These are phyloP conservation scores for Uria aalge DNA, from an alignment of 2,113 vertebrate species.

Conservation along the genomic window DNA sequence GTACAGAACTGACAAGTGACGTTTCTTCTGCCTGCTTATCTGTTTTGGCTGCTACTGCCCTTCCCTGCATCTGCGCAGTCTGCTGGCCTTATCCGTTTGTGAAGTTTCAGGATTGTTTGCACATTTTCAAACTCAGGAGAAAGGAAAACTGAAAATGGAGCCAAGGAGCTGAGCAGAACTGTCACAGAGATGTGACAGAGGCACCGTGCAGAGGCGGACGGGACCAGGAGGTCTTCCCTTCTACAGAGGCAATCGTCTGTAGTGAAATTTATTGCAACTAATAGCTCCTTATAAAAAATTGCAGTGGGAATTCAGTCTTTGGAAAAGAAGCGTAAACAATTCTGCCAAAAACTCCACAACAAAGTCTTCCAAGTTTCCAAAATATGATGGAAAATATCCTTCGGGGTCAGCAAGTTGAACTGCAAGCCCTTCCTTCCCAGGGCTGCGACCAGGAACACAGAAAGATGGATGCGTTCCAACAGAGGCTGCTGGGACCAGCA, in stretches of 20 bases:
- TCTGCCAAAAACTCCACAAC: constrained; percentile 46
- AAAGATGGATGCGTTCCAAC: not conserved
- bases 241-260: not conserved
- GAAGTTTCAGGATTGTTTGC: not conserved
- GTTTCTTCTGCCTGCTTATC: not conserved
- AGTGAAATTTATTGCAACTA: not conserved
- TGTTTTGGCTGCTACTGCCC: not conserved
- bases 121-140: not conserved
- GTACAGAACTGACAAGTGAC: not conserved
- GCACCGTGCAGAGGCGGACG: not conserved
- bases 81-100: not conserved
- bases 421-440: constrained; percentile 57
- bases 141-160: not conserved
- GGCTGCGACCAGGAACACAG: not conserved
- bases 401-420: not conserved
- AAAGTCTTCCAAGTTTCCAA: constrained; percentile 47
- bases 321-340: not conserved
- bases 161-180: not conserved
- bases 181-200: not conserved
- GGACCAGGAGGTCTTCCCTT: not conserved
- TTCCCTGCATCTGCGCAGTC: not conserved
- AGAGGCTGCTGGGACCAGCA: constrained; percentile 33
- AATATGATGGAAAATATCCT: constrained; percentile 44
- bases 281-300: not conserved
- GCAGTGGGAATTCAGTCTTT: not conserved